Conservation (phyloP, 2,888 invertebrate genomes). For the Plutella xylostella region DNA sequence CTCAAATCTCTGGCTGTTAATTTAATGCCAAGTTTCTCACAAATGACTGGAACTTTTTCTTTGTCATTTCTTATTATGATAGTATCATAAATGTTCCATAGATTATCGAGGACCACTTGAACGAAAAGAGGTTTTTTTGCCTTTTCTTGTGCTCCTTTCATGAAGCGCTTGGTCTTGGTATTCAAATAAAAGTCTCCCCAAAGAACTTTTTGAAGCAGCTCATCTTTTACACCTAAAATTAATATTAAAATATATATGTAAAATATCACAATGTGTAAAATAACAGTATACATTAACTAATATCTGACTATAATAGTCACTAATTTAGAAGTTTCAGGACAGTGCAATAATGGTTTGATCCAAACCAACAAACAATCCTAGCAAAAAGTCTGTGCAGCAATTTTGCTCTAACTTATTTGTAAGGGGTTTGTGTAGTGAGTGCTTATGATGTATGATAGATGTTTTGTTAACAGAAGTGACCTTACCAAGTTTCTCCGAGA, state of each 20-base stretch:
- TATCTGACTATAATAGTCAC: too few relatives aligned
- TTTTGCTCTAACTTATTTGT: too few relatives aligned
- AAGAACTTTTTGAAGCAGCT: constrained; percentile 80
- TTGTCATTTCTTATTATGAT: constrained; percentile 81
- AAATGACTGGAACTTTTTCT: constrained; percentile 76
- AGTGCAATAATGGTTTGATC: background rate
- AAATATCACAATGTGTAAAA: too few relatives aligned
- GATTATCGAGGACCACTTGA: constrained; percentile 89
- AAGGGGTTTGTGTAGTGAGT: too few relatives aligned
- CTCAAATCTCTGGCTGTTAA: constrained; percentile 81
- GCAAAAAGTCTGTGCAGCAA: too few relatives aligned
- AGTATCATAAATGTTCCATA: constrained; percentile 91
- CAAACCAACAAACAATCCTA: background rate
- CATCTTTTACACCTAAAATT: constrained; percentile 74
- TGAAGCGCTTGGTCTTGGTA: constrained; percentile 83
- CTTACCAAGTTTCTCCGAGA: constrained; percentile 75
- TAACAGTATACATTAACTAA: too few relatives aligned
- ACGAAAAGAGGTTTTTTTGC: constrained; percentile 95
- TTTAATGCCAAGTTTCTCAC: constrained; percentile 82
- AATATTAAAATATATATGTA: constrained; percentile 15
- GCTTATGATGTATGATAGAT: background rate
- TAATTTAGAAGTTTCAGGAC: too few relatives aligned
- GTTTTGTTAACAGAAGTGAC: background rate
- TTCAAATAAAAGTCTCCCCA: constrained; percentile 97
- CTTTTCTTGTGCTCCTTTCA: constrained; percentile 91